Conservation (phyloP, 2,797 vertebrate species). For the Anguilla anguilla region DNA sequence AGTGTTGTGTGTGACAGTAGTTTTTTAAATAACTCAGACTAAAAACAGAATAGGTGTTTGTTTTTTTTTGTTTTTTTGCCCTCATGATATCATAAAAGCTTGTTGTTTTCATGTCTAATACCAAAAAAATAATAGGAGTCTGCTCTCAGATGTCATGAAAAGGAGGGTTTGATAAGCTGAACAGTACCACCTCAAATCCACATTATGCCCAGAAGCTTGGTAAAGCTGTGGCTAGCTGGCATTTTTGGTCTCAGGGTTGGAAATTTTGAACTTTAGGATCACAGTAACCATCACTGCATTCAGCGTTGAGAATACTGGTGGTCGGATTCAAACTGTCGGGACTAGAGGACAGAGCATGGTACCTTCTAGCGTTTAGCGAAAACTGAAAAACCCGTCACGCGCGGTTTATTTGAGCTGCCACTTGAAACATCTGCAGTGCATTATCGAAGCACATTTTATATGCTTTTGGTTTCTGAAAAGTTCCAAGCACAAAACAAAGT, state of each 20-base stretch:
- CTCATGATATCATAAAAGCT: background rate
- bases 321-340: background rate
- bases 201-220: background rate
- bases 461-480: background rate
- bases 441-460: background rate
- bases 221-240: background rate
- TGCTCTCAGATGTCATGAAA: background rate
- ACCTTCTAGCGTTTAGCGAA: background rate
- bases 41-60: background rate
- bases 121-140: background rate
- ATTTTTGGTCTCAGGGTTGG: background rate
- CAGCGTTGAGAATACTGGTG: background rate
- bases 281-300: background rate
- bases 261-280: background rate
- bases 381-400: background rate
- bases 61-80: background rate
- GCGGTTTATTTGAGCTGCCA: background rate
- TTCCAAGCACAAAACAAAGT: background rate
- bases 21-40: background rate
- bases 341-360: background rate
- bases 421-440: background rate
- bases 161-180: constrained; percentile 10
- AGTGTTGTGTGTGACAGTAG: background rate
- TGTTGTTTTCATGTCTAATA: background rate
- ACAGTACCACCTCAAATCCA: background rate